Evolutionary conservation across 2,888 invertebrate genomes (phyloP).

Genomic region (Epistrophe grossulariae): DNA sequence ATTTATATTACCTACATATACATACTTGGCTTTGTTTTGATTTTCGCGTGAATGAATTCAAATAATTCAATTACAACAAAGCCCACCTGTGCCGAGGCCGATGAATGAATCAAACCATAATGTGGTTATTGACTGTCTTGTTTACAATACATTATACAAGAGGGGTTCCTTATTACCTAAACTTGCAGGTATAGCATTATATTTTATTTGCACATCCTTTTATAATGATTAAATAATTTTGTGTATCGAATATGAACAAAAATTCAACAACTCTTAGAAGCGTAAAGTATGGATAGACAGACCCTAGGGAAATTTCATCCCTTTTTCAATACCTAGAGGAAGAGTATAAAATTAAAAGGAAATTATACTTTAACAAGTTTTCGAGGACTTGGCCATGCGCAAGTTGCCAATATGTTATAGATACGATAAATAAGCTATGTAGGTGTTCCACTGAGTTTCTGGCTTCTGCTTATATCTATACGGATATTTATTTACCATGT

Average conservation of each 20-base stretch:
- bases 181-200: background rate
- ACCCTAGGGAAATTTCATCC: background rate
- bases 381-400: background rate
- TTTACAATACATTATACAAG: background rate
- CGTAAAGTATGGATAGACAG: background rate
- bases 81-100: background rate
- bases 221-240: background rate
- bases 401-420: no score
- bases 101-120: background rate
- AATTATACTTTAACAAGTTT: background rate
- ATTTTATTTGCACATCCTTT: conserved; percentile 10
- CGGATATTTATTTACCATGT: no score
- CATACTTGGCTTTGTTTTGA: background rate
- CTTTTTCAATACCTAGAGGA: background rate
- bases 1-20: background rate
- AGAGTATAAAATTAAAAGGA: background rate
- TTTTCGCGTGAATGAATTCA: conserved; percentile 10
- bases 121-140: background rate
- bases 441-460: no score
- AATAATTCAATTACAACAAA: background rate
- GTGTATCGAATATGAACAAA: background rate
- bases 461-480: no score
- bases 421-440: no score
- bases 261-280: background rate
- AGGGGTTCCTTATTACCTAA: background rate